phyloP scores from a whole-genome alignment of 2,888 invertebrate genomes.

The Blomia tropicalis region DNA sequence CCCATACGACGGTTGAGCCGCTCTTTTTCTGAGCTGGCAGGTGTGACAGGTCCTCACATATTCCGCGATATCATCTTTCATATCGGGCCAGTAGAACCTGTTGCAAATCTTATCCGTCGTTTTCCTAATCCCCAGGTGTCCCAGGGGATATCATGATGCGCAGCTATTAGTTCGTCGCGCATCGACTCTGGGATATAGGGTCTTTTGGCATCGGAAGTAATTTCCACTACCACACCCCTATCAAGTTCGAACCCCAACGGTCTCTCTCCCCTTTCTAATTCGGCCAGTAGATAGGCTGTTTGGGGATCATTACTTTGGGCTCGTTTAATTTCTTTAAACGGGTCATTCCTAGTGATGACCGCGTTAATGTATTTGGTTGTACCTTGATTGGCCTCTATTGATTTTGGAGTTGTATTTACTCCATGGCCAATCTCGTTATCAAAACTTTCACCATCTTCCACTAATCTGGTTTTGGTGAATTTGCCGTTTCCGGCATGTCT shows the following conservation, averaged over 20 bases:
- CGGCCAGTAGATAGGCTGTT: neutral
- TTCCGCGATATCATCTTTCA: neutral
- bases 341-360: no score
- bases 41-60: constrained; percentile 2
- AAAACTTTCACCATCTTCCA: neutral
- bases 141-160: neutral
- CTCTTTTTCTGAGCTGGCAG: constrained; percentile 8
- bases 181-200: constrained; percentile 24
- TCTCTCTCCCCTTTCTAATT: neutral
- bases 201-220: neutral
- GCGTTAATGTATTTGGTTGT: no score
- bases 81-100: constrained; percentile 8
- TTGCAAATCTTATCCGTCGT: neutral
- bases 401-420: neutral
- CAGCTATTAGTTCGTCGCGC: constrained; percentile 48
- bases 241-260: neutral
- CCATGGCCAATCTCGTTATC: neutral
- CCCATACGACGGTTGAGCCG: neutral
- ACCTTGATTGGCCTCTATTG: no score
- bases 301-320: neutral
- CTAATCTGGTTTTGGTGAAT: neutral
- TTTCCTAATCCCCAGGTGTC: constrained; percentile 1
- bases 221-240: neutral
- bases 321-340: neutral
- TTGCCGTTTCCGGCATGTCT: neutral